Percentiles rank a stretch among this genome's conserved stretches.
These are phyloP conservation scores for Heliconius cydno DNA, from an alignment of 2,888 invertebrate genomes.

Conservation along the genomic window DNA sequence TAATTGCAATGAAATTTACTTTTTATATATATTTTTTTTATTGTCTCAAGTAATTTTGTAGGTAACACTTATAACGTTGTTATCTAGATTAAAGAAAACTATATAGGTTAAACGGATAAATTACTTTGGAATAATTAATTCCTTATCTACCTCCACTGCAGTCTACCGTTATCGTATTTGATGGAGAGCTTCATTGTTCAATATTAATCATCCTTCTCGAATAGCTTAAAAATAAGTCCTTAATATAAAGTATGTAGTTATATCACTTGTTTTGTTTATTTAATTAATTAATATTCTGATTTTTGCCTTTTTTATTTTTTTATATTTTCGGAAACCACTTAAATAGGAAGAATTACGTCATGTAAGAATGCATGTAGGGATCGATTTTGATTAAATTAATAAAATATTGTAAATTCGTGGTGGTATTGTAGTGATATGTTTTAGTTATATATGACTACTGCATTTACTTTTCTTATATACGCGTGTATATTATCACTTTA, in stretches of 20 bases:
- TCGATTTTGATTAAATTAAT: not conserved
- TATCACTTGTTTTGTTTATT: not conserved
- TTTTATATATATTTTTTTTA: not conserved
- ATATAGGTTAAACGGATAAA: constrained; percentile 3
- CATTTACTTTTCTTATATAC: too few relatives aligned
- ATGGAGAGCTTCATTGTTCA: constrained; percentile 37
- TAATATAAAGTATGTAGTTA: not conserved
- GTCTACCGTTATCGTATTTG: constrained; percentile 32
- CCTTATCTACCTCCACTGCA: constrained; percentile 16
- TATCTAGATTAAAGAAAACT: not conserved
- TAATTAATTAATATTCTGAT: not conserved
- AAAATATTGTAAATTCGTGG: not conserved
- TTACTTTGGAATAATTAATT: constrained; percentile 13
- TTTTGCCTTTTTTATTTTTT: not conserved
- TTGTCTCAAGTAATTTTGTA: not conserved
- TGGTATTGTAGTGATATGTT: not conserved
- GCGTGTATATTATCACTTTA: too few relatives aligned
- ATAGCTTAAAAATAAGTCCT: constrained; percentile 14
- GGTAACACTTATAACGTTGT: not conserved
- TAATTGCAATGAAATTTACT: not conserved
- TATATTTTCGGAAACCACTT: not conserved
- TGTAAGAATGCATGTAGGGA: not conserved
- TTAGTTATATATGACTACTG: not conserved
- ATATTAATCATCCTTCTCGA: constrained; percentile 28
- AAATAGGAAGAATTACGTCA: not conserved